Evolutionary conservation across 2,888 invertebrate genomes (phyloP).

Genomic region (Hemithea aestivaria): DNA sequence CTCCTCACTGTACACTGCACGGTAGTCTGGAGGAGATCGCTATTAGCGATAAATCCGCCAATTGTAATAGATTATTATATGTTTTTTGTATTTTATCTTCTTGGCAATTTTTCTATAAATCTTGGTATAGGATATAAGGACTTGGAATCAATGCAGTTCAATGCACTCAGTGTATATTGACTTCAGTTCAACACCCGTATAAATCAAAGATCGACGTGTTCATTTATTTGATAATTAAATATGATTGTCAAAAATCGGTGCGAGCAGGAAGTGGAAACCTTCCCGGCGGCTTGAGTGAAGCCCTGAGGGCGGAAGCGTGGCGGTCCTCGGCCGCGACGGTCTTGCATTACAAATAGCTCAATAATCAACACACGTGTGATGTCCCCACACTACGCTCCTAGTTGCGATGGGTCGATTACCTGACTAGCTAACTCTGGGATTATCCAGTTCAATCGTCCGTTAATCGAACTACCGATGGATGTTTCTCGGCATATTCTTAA

Average conservation of each 20-base stretch:
- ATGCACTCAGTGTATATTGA: slow-evolving; percentile 5
- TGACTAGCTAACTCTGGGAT: slow-evolving; percentile 22
- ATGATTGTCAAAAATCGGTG: slow-evolving; percentile 64
- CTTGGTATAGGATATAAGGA: not conserved
- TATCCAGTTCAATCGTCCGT: slow-evolving; percentile 15
- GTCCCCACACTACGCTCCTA: slow-evolving; percentile 35
- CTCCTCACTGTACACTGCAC: too few species aligned
- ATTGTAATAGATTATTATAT: too few species aligned
- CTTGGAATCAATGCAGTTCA: too few species aligned
- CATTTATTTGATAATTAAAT: slow-evolving; percentile 48
- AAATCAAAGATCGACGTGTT: slow-evolving; percentile 37
- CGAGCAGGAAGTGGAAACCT: slow-evolving; percentile 69
- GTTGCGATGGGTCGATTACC: slow-evolving; percentile 42
- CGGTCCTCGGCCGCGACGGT: slow-evolving; percentile 48
- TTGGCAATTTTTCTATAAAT: too few species aligned
- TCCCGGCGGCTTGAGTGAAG: slow-evolving; percentile 66
- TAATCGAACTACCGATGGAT: slow-evolving; percentile 11
- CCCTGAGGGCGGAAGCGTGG: slow-evolving; percentile 61
- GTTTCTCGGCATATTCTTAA: slow-evolving; percentile 4
- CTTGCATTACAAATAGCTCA: slow-evolving; percentile 71
- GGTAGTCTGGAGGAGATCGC: too few species aligned
- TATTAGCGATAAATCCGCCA: too few species aligned
- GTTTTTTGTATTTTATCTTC: too few species aligned
- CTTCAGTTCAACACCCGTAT: slow-evolving; percentile 38
- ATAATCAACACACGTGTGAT: slow-evolving; percentile 67